Evolutionary conservation across 1,140 invertebrate species (phyloP), one percentile per base, ranked within the genome.

Genomic region (Cepaea nemoralis): DNA sequence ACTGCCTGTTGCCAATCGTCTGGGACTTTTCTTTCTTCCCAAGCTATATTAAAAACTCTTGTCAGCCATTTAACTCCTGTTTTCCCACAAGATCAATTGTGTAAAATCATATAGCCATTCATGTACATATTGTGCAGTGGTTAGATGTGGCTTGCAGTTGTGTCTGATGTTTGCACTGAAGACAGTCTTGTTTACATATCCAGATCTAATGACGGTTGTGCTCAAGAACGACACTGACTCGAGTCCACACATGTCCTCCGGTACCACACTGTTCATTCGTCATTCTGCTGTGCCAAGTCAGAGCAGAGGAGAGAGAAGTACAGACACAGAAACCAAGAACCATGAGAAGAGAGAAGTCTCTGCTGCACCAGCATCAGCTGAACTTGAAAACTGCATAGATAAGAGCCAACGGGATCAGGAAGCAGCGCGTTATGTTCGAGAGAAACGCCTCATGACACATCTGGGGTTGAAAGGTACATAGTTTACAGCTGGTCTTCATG

Each of bases 391-490:
- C 27, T 83, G 82, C 70, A 39, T 85, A 12, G 40, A 78, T 0
- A 75, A 48, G 5, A 80, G 19, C 22, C 24, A 59, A 3, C 55
- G 55, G 55, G 71, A 33, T 24, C 77, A 80, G 82, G 39, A 83
- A 74, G 63, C 77, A 12, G 76, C 79, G 0, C 37, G 85, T 75
- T 27, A 82, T 85, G 85, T 77, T 3, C 73, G 88, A 77, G 89
- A 89, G 77, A 87, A 85, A 74, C 45, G 88, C 48, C 83, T 90
- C 0, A 86, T 88, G 85, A 81, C 87, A 42, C 89, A 90, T 81
- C 66, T 90, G 40, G 89, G 89, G 33, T 39, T 90, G 35, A 89
- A 88, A 89, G 86, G 89, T 90, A 59, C 12, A 50, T 55, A 55
- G 19, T 10, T 1, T n/a, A n/a, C 31, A 70, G 33, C 16, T 22